Evolutionary conservation across 1,140 invertebrate species (phyloP).

Genomic region (Calephelis virginiensis): DNA sequence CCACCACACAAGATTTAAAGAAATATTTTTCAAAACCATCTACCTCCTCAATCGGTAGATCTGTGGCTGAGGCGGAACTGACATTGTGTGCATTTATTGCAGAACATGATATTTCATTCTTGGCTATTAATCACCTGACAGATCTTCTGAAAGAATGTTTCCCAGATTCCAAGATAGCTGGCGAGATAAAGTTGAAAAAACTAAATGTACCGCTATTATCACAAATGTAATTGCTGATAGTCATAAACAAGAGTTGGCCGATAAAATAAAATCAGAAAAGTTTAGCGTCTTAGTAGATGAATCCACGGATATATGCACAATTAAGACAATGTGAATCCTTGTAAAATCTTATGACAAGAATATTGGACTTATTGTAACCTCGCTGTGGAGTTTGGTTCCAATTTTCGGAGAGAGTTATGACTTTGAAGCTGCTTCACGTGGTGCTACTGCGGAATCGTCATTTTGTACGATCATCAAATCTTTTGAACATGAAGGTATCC

Average conservation of each 20-base stretch:
- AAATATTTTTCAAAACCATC: slow-evolving; percentile 16
- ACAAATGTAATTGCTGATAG: neutral
- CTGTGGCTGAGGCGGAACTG: slow-evolving; percentile 22
- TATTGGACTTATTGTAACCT: too few relatives aligned
- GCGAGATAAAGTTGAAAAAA: neutral
- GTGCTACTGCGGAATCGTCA: slow-evolving; percentile 1
- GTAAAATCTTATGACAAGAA: neutral
- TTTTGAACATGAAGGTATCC: neutral
- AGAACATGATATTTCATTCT: slow-evolving; percentile 5
- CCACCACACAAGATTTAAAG: neutral
- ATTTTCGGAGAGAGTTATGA: neutral
- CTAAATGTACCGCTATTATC: neutral
- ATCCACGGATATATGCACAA: neutral
- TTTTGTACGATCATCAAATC: neutral
- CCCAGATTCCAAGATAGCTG: neutral
- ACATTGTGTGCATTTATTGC: neutral
- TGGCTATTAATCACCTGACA: neutral
- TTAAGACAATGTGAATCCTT: neutral
- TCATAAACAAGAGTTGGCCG: neutral
- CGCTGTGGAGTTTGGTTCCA: neutral
- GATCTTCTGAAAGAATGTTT: neutral
- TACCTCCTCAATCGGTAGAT: slow-evolving; percentile 16
- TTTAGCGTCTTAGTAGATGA: neutral
- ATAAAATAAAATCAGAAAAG: neutral
- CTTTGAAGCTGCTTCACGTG: neutral